phyloP scores from a whole-genome alignment of 2,888 invertebrate species.

The Lobophora halterata region DNA sequence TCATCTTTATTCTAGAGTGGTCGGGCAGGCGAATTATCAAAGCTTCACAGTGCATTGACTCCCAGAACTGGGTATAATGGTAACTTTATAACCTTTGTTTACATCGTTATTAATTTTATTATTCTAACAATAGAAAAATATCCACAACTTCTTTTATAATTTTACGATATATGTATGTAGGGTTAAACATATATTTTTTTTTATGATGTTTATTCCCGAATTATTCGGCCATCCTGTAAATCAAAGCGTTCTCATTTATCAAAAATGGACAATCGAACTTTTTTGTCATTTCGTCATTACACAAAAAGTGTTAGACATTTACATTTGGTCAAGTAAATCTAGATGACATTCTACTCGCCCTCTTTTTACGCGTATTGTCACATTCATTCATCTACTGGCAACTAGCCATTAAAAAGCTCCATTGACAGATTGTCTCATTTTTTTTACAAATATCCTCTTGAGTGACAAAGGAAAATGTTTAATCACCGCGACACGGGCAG shows the following conservation, averaged over 20 bases:
- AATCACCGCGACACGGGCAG: slow-evolving; percentile 37
- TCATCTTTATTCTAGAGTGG: slow-evolving; percentile 20
- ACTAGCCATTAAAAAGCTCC: slow-evolving; percentile 7
- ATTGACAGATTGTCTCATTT: slow-evolving; percentile 18
- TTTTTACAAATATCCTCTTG: slow-evolving; percentile 12
- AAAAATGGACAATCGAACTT: too few species aligned
- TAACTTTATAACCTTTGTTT: slow-evolving; percentile 7
- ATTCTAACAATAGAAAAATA: too few species aligned
- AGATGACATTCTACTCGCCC: slow-evolving; percentile 2
- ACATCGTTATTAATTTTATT: neutral
- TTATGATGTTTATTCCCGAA: too few species aligned
- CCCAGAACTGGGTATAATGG: slow-evolving; percentile 32
- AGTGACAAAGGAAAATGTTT: slow-evolving; percentile 31
- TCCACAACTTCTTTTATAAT: too few species aligned
- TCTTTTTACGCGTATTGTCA: slow-evolving; percentile 11
- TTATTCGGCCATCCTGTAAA: too few species aligned
- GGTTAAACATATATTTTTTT: too few species aligned
- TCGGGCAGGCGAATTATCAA: slow-evolving; percentile 18
- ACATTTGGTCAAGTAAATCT: too few species aligned
- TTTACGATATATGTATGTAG: too few species aligned
- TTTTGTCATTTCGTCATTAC: too few species aligned
- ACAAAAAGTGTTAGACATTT: too few species aligned
- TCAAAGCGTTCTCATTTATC: too few species aligned
- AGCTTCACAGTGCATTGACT: slow-evolving; percentile 38
- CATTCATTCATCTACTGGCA: slow-evolving; percentile 13